Percentiles rank a stretch among this genome's conserved stretches.
Conservation (phyloP, 2,888 invertebrate species). For the Heliconius cydno region DNA sequence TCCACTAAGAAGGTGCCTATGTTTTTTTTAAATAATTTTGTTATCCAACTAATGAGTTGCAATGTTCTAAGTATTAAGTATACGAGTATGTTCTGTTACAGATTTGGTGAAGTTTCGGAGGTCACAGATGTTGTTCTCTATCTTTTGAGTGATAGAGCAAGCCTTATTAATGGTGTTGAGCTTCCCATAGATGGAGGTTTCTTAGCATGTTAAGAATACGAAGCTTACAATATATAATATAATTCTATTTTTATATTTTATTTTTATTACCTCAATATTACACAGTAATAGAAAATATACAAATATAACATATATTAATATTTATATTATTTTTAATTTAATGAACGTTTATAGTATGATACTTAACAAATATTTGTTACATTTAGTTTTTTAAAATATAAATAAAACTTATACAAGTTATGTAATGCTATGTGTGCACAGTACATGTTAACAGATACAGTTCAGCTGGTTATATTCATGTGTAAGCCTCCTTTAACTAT, state of each 20-base stretch:
- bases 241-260: too few relatives aligned
- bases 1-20: constrained; percentile 89
- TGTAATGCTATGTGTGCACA: neutral
- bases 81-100: constrained; percentile 55
- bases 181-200: constrained; percentile 93
- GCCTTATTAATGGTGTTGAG: constrained; percentile 86
- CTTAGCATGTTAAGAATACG: constrained; percentile 60
- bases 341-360: too few relatives aligned
- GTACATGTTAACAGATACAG: neutral
- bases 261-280: too few relatives aligned
- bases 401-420: neutral
- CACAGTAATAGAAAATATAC: neutral
- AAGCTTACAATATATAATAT: too few relatives aligned
- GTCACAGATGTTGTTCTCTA: constrained; percentile 89
- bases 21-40: too few relatives aligned
- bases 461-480: neutral
- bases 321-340: too few relatives aligned
- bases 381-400: neutral
- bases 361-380: neutral
- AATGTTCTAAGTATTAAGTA: too few relatives aligned
- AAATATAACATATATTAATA: neutral
- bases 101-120: constrained; percentile 90
- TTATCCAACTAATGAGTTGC: too few relatives aligned
- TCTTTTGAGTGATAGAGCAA: constrained; percentile 84
- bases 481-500: too few relatives aligned